Conservation (phyloP, 2,888 invertebrate genomes). For the Halocaridina rubra region DNA sequence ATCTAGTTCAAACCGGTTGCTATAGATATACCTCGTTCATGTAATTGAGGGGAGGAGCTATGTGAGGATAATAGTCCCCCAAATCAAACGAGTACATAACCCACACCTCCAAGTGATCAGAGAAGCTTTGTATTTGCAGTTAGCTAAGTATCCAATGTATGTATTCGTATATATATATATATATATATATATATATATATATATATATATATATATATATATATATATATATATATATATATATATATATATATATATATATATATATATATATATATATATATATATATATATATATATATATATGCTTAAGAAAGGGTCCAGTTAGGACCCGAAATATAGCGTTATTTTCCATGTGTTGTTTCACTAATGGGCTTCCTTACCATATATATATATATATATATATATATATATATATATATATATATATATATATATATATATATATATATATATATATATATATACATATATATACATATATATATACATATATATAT, state of each 20-base stretch:
- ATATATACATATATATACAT: not conserved
- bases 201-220: constrained; percentile 13
- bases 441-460: not conserved
- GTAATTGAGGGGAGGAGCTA: too few relatives aligned
- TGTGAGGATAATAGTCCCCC: too few relatives aligned
- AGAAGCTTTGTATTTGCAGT: too few relatives aligned
- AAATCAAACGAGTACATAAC: too few relatives aligned
- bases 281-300: not conserved
- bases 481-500: not conserved
- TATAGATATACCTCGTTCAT: too few relatives aligned
- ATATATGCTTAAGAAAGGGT: not conserved
- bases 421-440: constrained; percentile 13
- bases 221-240: constrained; percentile 27
- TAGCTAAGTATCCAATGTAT: too few relatives aligned
- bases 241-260: constrained; percentile 26
- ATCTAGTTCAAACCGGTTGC: too few relatives aligned
- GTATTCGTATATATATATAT: constrained; percentile 13
- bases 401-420: not conserved
- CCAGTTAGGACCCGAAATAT: not conserved
- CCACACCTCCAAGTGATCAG: too few relatives aligned
- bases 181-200: not conserved
- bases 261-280: constrained; percentile 9
- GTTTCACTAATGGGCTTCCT: too few relatives aligned
- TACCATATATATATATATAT: not conserved
- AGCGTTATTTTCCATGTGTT: too few relatives aligned